Base-by-base conservation (phyloP, 2,113 vertebrate species). In the Trichomycterus rosablanca region DNA sequence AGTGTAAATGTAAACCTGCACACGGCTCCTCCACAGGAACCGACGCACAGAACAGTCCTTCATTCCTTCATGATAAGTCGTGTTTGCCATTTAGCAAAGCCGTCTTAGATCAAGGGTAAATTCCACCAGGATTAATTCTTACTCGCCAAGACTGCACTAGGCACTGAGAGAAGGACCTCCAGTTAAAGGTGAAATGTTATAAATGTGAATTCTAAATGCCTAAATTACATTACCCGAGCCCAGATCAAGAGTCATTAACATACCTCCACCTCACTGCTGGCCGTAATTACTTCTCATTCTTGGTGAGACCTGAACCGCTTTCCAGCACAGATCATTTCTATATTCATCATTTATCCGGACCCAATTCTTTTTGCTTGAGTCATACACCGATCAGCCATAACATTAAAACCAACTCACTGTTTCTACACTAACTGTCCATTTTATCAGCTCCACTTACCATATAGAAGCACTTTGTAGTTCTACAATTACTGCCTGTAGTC, bases 211-310 rank as follows among this genome's bases (percentile, higher is more conserved):
- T 74, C 46, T 63, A 63, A 74, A 60, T 51, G 37, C 46, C 43
- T 51, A 67, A 71, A 74, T 67, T 37, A 67, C 23, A 54, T 63
- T 67, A 74, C 59, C 48, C 40, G 23, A 63, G 40, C 23, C 53
- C 34, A 48, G 37, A 48, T 67, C 53, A 67, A 59, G 53, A 71
- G 60, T 67, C 49, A 70, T 67, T 67, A 59, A 74, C 57, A 54
- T 68, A 19, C 39, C 22, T 15, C 23, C 39, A 42, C 37, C 26
- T 50, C 49, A 34, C 61, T 44, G 35, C 42, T 40, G 26, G 57
- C 51, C 32, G 42, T 53, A 57, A 63, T 63, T 57, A 49, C 61
- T 67, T 59, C 54, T 67, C 54, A 54, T 23, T 52, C 20, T 12
- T 19, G 5, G 10, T 15, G 24, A 67, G 22, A 23, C 49, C 24